Evolutionary conservation across 2,797 vertebrate genomes (phyloP), one percentile per base, ranked within the genome.

Genomic region (Zenarchopterus dispar): DNA sequence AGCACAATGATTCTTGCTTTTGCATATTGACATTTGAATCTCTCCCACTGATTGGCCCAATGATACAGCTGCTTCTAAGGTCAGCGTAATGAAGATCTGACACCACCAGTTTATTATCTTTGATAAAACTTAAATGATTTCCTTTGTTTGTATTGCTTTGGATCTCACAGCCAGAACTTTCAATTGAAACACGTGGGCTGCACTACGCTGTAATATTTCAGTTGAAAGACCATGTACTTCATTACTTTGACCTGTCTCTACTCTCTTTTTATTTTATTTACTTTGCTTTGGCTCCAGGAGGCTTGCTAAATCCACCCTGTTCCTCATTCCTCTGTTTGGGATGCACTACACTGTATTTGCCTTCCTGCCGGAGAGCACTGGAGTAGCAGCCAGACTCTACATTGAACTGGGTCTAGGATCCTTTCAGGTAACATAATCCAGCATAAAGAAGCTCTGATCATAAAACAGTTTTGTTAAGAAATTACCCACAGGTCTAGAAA

Each of bases 261-360:
- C 15, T 52, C 15, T 57, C 19, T 70, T 18, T 51, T 55, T 46
- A 43, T 50, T 16, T 52, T 54, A 55, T 60, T 17, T 61, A 18
- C 19, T 72, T 56, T 66, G 13, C 41, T 15, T 44, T 53, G 43
- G 16, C 60, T 48, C 53, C 91, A 99, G 97, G 96, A 95, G 96
- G 67, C 85, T 99, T 89, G 94, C 97, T 56, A 99, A 98, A 84
- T 99, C 97, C 81, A 99, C 97, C 0, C 91, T 99, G 64, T 96
- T 99, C 75, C 93, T 99, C 72, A 98, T 99, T 73, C 97, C 97
- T 39, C 91, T 99, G 69, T 99, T 99, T 57, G 97, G 97, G 56
- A 95, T 96, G 71, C 97, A 99, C 85, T 99, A 99, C 87, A 95
- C 95, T 23, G 91, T 98, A 48, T 99, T 99, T n/a, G 96, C 94